Base-by-base conservation (phyloP, 2,113 vertebrate species). In the Cyanoramphus novaezelandiae region DNA sequence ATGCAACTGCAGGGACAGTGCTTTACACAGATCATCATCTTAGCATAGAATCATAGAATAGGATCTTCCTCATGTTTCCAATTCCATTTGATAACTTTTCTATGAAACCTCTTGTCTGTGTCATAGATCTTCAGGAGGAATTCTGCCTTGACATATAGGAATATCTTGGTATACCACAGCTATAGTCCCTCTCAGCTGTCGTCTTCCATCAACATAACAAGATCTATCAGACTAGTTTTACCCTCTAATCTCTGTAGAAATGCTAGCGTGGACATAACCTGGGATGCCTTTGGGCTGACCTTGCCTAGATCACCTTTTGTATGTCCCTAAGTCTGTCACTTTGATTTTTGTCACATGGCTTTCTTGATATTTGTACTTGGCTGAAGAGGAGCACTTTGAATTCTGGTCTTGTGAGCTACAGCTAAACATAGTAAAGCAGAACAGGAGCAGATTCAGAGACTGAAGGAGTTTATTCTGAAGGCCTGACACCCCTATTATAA, bases 281-380 rank as follows among this genome's bases (percentile, higher is more conserved):
- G 19, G 29, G 17, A 63, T 74, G 37, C 47, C n/a, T n/a, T 57
- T 44, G 39, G 67, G 10, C 37, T 90, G 49, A 74, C 65, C 60
- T 79, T 3, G 1, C 13, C 47, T 29, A 49, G 31, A 52, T 77
- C 4, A 0, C 43, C 25, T 78, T 37, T 64, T 6, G 0, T 10
- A 7, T 16, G 49, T 43, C 25, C 21, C 16, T 79, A 31, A 64
- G 37, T n/a, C 60, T 47, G 43, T 68, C 23, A 17, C 46, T 82
- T 52, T 18, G 15, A 2, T 1, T 69, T 90, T 72, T 63, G 27
- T 62, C 28, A 12, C 12, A 55, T 23, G 15, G 6, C 7, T 89
- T 86, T 64, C 49, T 82, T 79, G 23, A 47, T 69, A 29, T 10
- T 64, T 49, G 16, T 29, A 53, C 20, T 41, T 89, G 20, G 29